These are phyloP conservation scores for Sebastes iracundus DNA, from an alignment of 2,797 vertebrate genomes.

Conservation along the genomic window DNA sequence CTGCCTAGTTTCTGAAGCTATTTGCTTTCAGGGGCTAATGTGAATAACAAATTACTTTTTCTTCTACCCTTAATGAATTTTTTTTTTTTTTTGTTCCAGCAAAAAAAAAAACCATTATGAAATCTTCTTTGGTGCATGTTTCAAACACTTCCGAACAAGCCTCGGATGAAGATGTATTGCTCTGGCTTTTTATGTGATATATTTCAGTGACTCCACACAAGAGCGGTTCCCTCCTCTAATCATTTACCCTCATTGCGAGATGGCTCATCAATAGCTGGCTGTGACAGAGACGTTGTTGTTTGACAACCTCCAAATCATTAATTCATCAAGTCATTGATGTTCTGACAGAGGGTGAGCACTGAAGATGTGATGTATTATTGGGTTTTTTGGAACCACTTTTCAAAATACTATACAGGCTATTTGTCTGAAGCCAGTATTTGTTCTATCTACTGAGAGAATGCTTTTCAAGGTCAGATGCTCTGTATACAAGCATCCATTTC, in stretches of 20 bases:
- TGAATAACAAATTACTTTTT: constrained; percentile 33
- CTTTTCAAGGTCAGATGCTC: not conserved
- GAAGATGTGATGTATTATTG: constrained; percentile 26
- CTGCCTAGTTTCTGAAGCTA: constrained; percentile 1
- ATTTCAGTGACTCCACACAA: constrained; percentile 14
- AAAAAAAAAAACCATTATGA: not conserved
- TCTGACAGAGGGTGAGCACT: constrained; percentile 33
- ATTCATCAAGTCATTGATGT: constrained; percentile 58
- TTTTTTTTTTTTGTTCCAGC: not conserved
- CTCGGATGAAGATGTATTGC: constrained; percentile 13
- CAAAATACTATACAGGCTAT: constrained; percentile 11
- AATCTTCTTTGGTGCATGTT: constrained; percentile 18
- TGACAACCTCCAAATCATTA: constrained; percentile 57
- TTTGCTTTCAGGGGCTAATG: constrained; percentile 16
- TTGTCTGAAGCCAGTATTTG: constrained; percentile 21
- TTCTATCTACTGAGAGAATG: not conserved
- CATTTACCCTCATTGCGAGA: constrained; percentile 47
- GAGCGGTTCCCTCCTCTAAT: constrained; percentile 22
- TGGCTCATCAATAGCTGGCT: constrained; percentile 52
- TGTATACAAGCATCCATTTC: not conserved
- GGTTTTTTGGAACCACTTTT: constrained; percentile 5
- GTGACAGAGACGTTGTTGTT: constrained; percentile 44
- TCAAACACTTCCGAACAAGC: not conserved
- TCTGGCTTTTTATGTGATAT: constrained; percentile 2
- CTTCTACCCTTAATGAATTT: not conserved